Evolutionary conservation across 2,888 invertebrate species (phyloP).

Genomic region (Cryptocephalus moraei): DNA sequence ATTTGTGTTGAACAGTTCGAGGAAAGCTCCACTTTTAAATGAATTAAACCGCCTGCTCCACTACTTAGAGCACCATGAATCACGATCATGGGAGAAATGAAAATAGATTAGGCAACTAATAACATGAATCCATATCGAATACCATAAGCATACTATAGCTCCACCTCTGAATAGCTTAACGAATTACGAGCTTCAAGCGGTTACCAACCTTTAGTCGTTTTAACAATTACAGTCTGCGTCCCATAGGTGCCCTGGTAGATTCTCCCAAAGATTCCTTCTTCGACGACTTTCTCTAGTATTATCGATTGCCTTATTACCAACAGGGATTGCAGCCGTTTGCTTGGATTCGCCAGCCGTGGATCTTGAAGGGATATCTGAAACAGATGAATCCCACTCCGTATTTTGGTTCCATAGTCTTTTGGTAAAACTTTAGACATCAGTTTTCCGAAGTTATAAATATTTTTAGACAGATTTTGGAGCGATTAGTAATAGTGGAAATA

Average conservation of each 20-base stretch:
- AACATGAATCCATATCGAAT: slow-evolving; percentile 2
- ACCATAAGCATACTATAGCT: slow-evolving; percentile 5
- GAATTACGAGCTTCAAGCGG: not conserved
- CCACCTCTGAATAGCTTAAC: not conserved
- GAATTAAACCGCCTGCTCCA: too few species aligned
- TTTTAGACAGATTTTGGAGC: too few species aligned
- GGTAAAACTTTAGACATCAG: too few species aligned
- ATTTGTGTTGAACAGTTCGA: too few species aligned
- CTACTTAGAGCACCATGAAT: too few species aligned
- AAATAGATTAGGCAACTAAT: too few species aligned
- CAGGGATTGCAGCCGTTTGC: slow-evolving; percentile 52
- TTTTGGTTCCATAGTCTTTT: too few species aligned
- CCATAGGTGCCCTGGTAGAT: slow-evolving; percentile 66
- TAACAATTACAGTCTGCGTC: slow-evolving; percentile 70
- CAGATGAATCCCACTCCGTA: not conserved
- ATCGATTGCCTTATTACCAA: slow-evolving; percentile 52
- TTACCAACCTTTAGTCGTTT: slow-evolving; percentile 68
- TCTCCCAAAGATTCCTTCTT: slow-evolving; percentile 82
- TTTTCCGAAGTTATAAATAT: too few species aligned
- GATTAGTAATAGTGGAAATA: too few species aligned
- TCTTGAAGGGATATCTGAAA: slow-evolving; percentile 28
- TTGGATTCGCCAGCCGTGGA: slow-evolving; percentile 39
- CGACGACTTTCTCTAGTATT: slow-evolving; percentile 48
- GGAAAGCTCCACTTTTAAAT: too few species aligned
- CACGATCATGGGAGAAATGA: too few species aligned